Conservation (phyloP, 1,140 invertebrate genomes). For the Penaeus japonicus region DNA sequence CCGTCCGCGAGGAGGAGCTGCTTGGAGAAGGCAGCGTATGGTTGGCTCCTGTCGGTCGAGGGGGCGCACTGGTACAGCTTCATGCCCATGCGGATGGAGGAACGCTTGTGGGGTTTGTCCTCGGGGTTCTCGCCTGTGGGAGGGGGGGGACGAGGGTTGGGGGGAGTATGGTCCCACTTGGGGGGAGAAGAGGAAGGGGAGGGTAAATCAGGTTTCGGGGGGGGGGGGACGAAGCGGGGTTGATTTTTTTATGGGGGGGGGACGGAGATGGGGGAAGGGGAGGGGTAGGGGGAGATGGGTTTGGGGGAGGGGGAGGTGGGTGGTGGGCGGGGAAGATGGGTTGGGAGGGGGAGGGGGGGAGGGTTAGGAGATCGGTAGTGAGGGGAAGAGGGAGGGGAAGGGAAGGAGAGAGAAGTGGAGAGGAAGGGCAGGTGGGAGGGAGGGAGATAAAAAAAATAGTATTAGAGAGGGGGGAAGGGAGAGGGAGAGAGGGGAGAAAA, state of each 20-base stretch:
- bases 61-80: conserved; percentile 91
- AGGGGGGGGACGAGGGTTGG: background rate
- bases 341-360: background rate
- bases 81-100: conserved; percentile 84
- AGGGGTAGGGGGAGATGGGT: background rate
- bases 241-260: no score
- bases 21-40: conserved; percentile 94
- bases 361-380: no score
- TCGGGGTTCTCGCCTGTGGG: conserved; percentile 75
- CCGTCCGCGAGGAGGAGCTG: conserved; percentile 92
- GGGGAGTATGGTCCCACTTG: no score
- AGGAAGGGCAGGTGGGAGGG: no score
- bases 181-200: background rate
- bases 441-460: no score
- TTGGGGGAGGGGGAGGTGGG: background rate
- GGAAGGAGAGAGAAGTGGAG: no score
- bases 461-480: no score
- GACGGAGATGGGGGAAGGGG: background rate
- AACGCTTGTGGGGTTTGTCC: conserved; percentile 77
- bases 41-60: conserved; percentile 91
- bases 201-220: background rate
- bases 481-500: no score
- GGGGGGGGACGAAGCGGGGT: background rate
- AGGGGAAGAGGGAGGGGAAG: background rate
- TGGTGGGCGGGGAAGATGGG: background rate